phyloP scores from a whole-genome alignment of 1,140 invertebrate genomes.

The Drosophila ercepeae region DNA sequence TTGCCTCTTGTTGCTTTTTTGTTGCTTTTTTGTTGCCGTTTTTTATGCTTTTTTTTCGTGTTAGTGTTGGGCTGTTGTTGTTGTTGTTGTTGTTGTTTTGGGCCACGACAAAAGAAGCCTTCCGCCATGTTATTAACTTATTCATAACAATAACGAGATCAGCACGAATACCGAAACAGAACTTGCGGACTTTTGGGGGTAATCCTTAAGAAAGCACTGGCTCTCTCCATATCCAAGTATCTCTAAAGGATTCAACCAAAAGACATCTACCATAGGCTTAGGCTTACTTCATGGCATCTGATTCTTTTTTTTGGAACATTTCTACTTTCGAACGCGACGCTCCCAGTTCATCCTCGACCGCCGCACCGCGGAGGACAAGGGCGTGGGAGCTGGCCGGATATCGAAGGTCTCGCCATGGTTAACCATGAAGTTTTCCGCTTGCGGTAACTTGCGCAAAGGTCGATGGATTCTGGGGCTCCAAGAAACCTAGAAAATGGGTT shows the following conservation, averaged over 20 bases:
- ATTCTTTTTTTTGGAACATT: no score
- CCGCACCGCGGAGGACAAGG: background rate
- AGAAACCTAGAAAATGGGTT: no score
- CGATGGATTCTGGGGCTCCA: background rate
- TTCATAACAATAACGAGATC: conserved; percentile 74
- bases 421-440: no score
- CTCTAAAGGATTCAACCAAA: background rate
- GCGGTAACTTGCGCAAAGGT: no score
- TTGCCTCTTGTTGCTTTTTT: conserved; percentile 10
- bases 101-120: conserved; percentile 78
- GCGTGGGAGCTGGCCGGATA: background rate
- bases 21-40: background rate
- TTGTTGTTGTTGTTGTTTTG: conserved; percentile 25
- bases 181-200: background rate
- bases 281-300: no score
- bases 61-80: conserved; percentile 14
- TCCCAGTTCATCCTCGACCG: background rate
- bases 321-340: background rate
- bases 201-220: background rate
- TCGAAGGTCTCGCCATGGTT: no score
- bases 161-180: conserved; percentile 11
- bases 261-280: background rate
- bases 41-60: background rate
- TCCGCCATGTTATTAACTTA: conserved; percentile 84
- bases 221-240: background rate